Base-by-base conservation (phyloP, 30 jellyfish, hydroid and myxozoan species). In the Phacellophora camtschatica region DNA sequence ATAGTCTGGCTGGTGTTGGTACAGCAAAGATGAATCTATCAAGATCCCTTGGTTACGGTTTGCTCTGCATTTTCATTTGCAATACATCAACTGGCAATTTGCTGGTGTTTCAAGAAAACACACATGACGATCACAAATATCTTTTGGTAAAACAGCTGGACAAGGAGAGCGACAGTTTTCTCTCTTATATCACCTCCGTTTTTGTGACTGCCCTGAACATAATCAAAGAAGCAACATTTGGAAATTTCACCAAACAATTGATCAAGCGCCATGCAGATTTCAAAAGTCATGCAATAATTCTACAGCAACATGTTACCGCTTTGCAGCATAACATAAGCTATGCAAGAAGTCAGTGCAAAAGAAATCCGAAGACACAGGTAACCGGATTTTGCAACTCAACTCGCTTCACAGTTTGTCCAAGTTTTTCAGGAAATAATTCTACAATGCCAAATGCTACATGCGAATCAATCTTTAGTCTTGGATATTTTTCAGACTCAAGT, bases 301-400 rank as follows among this genome's bases (percentile, higher is more conserved):
- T 64, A 30, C 70, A 65, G 48, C 3, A 66, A 33, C 69, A 10
- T 39, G 69, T 64, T 10, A 34, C 33, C 10, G 73, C 50, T 8
- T 0, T 33, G 27, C 51, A 72, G 22, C 43, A 13, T 12, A 50
- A 72, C n/a, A 10, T 72, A 39, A 42, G 65, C 6, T 29, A 50
- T 2, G 51, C 66, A 12, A 54, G 24, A 25, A 29, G 25, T 7
- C 24, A 50, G 63, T 72, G 86, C 64, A 18, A 2, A 45, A 62
- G 35, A 24, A 53, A 72, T 31, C 19, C 25, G 20, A 53, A 74
- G 22, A 10, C 54, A 31, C 30, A 72, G 24, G 39, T 74, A 5
- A 16, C 86, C 27, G 86, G 86, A 20, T 30, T 72, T 16, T 72
- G 86, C 74, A 74, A 51, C 65, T 72, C 86, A 12, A 74, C 86